Evolutionary conservation across 2,113 vertebrate species (phyloP).

Genomic region (Plectropomus leopardus): DNA sequence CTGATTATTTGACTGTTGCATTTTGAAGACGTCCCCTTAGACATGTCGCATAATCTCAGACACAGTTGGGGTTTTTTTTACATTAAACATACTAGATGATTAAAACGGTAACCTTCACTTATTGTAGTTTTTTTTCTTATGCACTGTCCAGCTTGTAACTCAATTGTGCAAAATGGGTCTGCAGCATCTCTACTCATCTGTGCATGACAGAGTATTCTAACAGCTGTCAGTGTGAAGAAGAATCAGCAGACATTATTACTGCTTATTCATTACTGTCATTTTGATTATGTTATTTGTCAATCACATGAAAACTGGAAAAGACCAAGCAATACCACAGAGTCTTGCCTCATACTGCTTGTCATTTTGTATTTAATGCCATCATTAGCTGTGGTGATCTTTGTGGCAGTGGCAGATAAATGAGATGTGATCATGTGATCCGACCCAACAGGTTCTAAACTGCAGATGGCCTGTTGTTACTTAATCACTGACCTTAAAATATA

Average conservation of each 20-base stretch:
- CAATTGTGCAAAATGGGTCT: neutral
- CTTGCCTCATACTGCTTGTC: conserved; percentile 25
- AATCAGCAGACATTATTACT: conserved; percentile 36
- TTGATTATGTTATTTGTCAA: conserved; percentile 48
- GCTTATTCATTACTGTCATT: conserved; percentile 29
- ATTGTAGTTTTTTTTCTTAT: too few relatives aligned
- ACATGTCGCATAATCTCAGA: too few relatives aligned
- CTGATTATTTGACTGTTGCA: too few relatives aligned
- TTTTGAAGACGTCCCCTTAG: too few relatives aligned
- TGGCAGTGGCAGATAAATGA: neutral
- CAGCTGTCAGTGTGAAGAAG: conserved; percentile 30
- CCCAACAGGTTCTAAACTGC: neutral
- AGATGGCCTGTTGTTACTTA: neutral
- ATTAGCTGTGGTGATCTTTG: conserved; percentile 12
- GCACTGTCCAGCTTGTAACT: neutral
- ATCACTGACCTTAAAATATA: neutral
- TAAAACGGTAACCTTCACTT: too few relatives aligned
- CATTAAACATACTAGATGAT: too few relatives aligned
- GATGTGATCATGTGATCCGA: neutral
- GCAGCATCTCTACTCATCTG: neutral
- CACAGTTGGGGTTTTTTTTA: too few relatives aligned
- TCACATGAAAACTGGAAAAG: conserved; percentile 19
- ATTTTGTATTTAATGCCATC: conserved; percentile 31
- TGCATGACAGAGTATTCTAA: conserved; percentile 26
- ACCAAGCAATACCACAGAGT: neutral